Evolutionary conservation across 2,113 vertebrate genomes (phyloP).

Genomic region (Gymnorhina tibicen): DNA sequence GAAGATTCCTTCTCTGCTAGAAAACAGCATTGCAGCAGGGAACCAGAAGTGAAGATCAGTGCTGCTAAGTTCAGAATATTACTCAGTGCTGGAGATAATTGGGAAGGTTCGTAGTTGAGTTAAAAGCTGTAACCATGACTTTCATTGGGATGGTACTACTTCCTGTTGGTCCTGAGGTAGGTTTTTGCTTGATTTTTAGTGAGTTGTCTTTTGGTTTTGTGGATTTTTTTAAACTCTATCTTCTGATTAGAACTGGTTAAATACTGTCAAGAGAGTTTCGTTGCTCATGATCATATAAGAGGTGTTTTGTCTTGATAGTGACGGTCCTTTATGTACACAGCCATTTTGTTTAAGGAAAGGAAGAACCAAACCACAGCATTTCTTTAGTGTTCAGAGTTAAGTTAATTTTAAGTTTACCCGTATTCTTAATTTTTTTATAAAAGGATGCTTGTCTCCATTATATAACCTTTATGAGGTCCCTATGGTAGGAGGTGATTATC

Average conservation of each 20-base stretch:
- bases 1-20: background rate
- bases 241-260: background rate
- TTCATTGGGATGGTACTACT: background rate
- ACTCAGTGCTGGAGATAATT: constrained; percentile 5
- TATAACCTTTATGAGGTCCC: background rate
- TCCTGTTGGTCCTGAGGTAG: background rate
- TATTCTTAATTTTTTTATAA: background rate
- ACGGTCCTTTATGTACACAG: background rate
- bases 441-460: background rate
- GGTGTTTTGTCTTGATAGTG: background rate
- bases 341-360: background rate
- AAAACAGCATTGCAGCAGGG: background rate
- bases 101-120: background rate
- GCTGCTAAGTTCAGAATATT: background rate
- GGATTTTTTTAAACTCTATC: accelerated
- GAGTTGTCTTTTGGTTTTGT: background rate
- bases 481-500: accelerated
- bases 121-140: background rate
- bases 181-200: background rate
- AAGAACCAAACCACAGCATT: background rate
- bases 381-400: background rate
- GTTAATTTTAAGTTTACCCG: background rate
- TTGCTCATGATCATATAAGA: background rate
- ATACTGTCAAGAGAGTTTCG: background rate
- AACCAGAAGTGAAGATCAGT: background rate